phyloP scores from a whole-genome alignment of 1,140 invertebrate species.

The Camponotus pennsylvanicus region DNA sequence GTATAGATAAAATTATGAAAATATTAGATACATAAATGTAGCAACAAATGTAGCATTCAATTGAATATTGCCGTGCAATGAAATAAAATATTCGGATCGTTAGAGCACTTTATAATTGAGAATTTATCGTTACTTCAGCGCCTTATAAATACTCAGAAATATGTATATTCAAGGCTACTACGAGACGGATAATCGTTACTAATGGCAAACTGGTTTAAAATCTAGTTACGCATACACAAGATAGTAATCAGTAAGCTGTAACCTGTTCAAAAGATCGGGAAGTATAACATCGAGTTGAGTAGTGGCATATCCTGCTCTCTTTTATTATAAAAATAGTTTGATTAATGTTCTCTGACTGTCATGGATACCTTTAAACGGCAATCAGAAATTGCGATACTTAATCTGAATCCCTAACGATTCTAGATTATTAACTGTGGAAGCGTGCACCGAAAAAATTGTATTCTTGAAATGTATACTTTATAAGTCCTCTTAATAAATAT shows the following conservation, averaged over 20 bases:
- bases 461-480: too few relatives aligned
- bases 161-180: constrained; percentile 42
- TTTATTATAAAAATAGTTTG: constrained; percentile 70
- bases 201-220: constrained; percentile 56
- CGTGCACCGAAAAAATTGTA: too few relatives aligned
- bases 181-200: constrained; percentile 33
- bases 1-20: not conserved
- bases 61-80: not conserved
- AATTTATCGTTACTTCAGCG: constrained; percentile 27
- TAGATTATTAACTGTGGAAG: constrained; percentile 43
- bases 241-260: constrained; percentile 24
- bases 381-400: constrained; percentile 57
- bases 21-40: not conserved
- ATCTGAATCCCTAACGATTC: constrained; percentile 67
- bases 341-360: constrained; percentile 65
- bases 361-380: constrained; percentile 63
- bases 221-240: constrained; percentile 34
- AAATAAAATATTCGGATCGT: constrained; percentile 7
- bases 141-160: constrained; percentile 52
- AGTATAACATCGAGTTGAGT: constrained; percentile 24
- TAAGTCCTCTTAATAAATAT: too few relatives aligned
- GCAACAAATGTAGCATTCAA: not conserved
- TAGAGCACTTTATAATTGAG: not conserved
- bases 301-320: constrained; percentile 32
- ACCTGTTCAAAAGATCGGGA: constrained; percentile 39